Conservation (phyloP, 2,113 vertebrate species). For the Chaetops frenatus region DNA sequence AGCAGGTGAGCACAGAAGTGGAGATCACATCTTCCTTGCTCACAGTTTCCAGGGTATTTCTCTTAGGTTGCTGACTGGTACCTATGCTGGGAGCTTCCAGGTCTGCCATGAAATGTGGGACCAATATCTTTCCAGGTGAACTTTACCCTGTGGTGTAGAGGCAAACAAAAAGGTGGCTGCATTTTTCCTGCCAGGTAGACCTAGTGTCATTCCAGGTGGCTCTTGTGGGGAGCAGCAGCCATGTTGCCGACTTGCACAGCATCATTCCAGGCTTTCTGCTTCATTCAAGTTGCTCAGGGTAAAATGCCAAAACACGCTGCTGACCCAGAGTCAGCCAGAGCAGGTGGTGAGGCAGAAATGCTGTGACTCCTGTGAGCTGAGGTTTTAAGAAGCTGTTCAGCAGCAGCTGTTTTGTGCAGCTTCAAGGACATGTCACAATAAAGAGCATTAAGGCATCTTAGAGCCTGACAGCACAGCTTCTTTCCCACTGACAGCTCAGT, state of each 20-base stretch:
- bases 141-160: neutral
- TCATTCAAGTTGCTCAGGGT: rapidly evolving
- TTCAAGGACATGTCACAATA: neutral
- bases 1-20: neutral
- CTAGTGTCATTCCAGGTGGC: neutral
- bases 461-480: neutral
- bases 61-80: neutral
- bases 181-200: neutral
- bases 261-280: neutral
- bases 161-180: neutral
- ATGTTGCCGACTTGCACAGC: rapidly evolving
- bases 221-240: neutral
- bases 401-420: neutral
- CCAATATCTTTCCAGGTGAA: neutral
- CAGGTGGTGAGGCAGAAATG: neutral
- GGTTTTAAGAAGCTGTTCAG: neutral
- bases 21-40: neutral
- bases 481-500: neutral
- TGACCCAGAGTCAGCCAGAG: neutral
- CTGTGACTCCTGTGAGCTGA: neutral
- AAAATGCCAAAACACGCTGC: neutral
- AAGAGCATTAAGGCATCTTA: neutral
- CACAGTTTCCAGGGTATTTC: neutral
- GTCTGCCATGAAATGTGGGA: neutral
- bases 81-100: neutral